Base-by-base conservation (phyloP, 2,113 vertebrate genomes). In the Dryoscopus gambensis region DNA sequence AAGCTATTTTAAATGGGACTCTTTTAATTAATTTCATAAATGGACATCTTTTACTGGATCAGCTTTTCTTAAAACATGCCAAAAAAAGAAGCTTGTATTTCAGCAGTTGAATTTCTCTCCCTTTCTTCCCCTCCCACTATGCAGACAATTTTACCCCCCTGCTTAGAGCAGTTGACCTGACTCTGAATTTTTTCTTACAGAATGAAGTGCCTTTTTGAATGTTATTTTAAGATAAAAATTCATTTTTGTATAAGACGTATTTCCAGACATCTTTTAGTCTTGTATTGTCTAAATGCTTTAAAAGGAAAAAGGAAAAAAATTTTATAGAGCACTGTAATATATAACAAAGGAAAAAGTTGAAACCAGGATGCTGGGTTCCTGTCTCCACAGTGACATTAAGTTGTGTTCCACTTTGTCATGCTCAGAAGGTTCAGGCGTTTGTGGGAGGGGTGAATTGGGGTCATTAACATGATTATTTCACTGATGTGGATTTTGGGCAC, bases 121-220 rank as follows among this genome's bases (percentile, higher is more conserved):
- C 95, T 90, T 90, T 92, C 97, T 87, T 83, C 67, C 95, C 92
- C 67, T 89, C 96, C 96, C 68, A 95, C 98, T 98, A 98, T 98
- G 98, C 98, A 98, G 98, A 98, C 97, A 95, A 96, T 98, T 92
- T 94, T 95, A 97, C 79, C 93, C 87, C 94, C 93, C 97, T 87
- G 97, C 98, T 97, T 95, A 70, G 97, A 98, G 98, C 98, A 95
- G 97, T 98, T 98, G 98, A 98, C 98, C 98, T 98, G 98, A 98
- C 98, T 99, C 99, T 98, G 98, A 98, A 98, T 98, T 98, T 98
- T 98, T 97, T 98, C 98, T 98, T 98, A 98, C 98, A 98, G 98
- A 98, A 99, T 98, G 98, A 99, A 99, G 99, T 99, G 99, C 99
- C 99, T 99, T 99, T 98, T 98, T 98, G 98, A 98, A 98, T 98